Base-by-base conservation (phyloP, 2,797 vertebrate species). In the Spondyliosoma cantharus region DNA sequence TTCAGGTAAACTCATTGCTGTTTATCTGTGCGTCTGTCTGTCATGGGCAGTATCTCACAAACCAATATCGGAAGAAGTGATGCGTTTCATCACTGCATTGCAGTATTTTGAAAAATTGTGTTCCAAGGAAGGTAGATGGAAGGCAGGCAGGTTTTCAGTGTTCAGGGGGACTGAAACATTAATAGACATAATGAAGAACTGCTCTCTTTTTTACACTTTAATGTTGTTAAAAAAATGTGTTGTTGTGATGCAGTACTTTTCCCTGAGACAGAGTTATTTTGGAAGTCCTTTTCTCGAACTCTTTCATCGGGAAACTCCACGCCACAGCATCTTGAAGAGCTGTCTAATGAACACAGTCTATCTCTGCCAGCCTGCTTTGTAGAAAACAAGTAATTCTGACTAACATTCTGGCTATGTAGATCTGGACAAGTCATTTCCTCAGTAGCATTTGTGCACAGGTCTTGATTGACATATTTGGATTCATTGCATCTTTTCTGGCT, bases 1-100 rank as follows among this genome's bases (percentile, higher is more conserved):
- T 99, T 96, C 92, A 95, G 91, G 86, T 94, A 87, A 61, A 58
- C 12, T 45, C 22, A 52, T 0, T 19, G 14, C 20, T 24, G 22
- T 49, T 19, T 74, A 37, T 62, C 7, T 12, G 6, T 1, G 29
- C 8, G 37, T 29, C 27, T 61, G 53, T 32, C 24, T 54, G 5
- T 37, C 15, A 49, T 32, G 9, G 13, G 17, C 20, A 17, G 8
- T 7, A 24, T 48, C 3, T 66, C 37, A n/a, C 5, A 16, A 13
- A 43, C 12, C 22, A n/a, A 32, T 19, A 42, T 37, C 42, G 48
- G 17, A 58, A 27, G 45, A 46, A 20, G 22, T 9, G 50, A 43
- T 22, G 17, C 17, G 6, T 59, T 22, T 15, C 15, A 29, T 45
- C 16, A 16, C 24, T 19, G 37, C 45, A 56, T 7, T 54, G 32